Evolutionary conservation across 2,797 vertebrate species (phyloP), one percentile per base, ranked within the genome.

Genomic region (Labeo calbasu): DNA sequence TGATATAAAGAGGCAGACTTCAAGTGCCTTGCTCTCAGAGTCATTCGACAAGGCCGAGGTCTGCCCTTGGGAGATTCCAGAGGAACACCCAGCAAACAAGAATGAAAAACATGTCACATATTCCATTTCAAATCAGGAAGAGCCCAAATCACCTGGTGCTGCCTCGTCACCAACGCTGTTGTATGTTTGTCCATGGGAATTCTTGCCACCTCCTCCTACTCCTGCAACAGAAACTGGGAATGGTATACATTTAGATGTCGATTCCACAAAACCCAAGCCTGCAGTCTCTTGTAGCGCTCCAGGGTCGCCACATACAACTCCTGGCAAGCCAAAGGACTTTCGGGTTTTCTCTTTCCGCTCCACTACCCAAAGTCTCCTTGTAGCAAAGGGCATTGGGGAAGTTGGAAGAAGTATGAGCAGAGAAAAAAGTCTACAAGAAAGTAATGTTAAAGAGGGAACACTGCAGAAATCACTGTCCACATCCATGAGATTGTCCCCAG

Each of bases 81-180:
- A 81, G 25, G 91, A 90, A 57, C 83, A 3, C 19, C 80, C 88
- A 0, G 86, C 86, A 0, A 92, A 85, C 84, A 95, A 88, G 84
- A 94, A 61, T 23, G 95, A 94, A 77, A 97, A 95, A 80, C 95
- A 89, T 7, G 94, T 97, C 88, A 94, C 95, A 63, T 95, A 96
- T 19, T 86, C 94, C 6, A 93, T 95, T 11, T 81, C 93, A 23
- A 59, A 70, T 84, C 94, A 95, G 77, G 93, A 93, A 0, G 85
- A 88, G 77, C 70, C 68, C 43, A 70, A 50, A 59, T 61, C 53
- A 43, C 92, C 94, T 76, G 93, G 93, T 88, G 91, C 90, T 86
- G 15, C 46, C 63, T 1, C 80, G 5, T 92, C 94, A 43, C 91
- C 93, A 51, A 28, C 89, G 9, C 48, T 77, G 65, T 23, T 48